These are phyloP conservation scores for Cnemophilus loriae DNA, from an alignment of 2,113 vertebrate genomes.

Conservation along the genomic window DNA sequence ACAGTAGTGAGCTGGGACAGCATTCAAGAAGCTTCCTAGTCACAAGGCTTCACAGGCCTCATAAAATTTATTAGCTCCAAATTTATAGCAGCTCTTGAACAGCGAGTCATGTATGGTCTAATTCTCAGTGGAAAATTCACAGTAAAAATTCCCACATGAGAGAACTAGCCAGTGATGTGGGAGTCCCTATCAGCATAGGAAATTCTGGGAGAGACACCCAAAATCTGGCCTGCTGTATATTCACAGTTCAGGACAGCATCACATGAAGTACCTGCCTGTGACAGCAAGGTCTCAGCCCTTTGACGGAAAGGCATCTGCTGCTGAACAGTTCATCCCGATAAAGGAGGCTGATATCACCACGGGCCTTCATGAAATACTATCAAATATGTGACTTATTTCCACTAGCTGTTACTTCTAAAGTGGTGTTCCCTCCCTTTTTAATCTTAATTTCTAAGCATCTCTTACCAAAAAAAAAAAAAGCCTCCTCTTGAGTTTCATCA, in stretches of 20 bases:
- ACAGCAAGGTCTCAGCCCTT: not conserved
- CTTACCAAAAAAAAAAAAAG: not conserved
- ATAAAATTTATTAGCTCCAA: not conserved
- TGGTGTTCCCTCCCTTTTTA: not conserved
- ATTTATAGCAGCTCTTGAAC: not conserved
- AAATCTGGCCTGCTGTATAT: not conserved
- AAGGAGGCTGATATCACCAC: not conserved
- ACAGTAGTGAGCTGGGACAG: not conserved
- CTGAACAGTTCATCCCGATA: not conserved
- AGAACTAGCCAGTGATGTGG: fast-evolving
- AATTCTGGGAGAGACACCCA: not conserved
- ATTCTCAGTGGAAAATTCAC: not conserved
- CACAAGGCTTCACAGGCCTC: not conserved
- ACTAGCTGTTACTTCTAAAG: not conserved
- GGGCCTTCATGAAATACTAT: not conserved
- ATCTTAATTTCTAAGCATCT: constrained; percentile 7
- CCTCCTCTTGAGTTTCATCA: constrained; percentile 46
- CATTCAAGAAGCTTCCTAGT: not conserved
- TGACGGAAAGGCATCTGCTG: not conserved
- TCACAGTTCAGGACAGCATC: not conserved
- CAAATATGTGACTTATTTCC: not conserved
- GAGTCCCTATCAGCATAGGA: not conserved
- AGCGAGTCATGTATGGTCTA: not conserved
- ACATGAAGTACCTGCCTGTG: not conserved
- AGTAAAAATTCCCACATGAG: not conserved